These are phyloP conservation scores for Ennomos fuscantarius DNA, from an alignment of 2,888 invertebrate species.

Conservation along the genomic window DNA sequence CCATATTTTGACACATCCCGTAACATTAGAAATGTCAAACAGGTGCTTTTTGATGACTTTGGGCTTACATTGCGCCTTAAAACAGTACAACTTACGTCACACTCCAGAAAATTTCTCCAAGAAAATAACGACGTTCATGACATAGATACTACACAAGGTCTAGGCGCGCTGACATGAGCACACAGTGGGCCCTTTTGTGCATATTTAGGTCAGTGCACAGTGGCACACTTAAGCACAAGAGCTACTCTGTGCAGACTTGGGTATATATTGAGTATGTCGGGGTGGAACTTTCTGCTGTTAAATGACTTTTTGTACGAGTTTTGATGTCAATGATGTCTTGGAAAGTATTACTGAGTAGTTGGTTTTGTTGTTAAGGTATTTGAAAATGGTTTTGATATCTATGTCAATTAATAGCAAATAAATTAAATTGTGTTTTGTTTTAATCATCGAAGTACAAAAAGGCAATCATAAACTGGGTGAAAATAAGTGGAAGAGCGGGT, in stretches of 20 bases:
- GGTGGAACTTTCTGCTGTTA: slow-evolving; percentile 15
- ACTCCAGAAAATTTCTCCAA: slow-evolving; percentile 1
- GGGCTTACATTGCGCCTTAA: too few species aligned
- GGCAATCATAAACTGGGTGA: too few species aligned
- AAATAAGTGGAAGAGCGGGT: too few species aligned
- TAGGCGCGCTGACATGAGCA: slow-evolving; percentile 40
- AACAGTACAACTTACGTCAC: neutral
- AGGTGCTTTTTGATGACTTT: too few species aligned
- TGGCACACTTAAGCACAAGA: slow-evolving; percentile 47
- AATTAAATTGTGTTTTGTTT: too few species aligned
- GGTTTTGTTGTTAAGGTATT: too few species aligned
- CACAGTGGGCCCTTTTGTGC: slow-evolving; percentile 52
- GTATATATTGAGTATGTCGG: slow-evolving; percentile 16
- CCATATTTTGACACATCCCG: too few species aligned
- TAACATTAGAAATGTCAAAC: too few species aligned
- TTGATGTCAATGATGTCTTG: slow-evolving; percentile 3
- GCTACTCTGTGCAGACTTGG: slow-evolving; percentile 33
- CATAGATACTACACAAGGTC: slow-evolving; percentile 39
- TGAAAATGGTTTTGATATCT: too few species aligned
- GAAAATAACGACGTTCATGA: slow-evolving; percentile 36
- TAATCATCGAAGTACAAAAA: too few species aligned
- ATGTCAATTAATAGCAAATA: too few species aligned
- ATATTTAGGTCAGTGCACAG: slow-evolving; percentile 58
- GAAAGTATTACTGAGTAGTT: neutral
- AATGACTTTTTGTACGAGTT: slow-evolving; percentile 15